Evolutionary conservation across 2,113 vertebrate species (phyloP), one percentile per base, ranked within the genome.

Genomic region (Poeciliopsis turrubarensis): DNA sequence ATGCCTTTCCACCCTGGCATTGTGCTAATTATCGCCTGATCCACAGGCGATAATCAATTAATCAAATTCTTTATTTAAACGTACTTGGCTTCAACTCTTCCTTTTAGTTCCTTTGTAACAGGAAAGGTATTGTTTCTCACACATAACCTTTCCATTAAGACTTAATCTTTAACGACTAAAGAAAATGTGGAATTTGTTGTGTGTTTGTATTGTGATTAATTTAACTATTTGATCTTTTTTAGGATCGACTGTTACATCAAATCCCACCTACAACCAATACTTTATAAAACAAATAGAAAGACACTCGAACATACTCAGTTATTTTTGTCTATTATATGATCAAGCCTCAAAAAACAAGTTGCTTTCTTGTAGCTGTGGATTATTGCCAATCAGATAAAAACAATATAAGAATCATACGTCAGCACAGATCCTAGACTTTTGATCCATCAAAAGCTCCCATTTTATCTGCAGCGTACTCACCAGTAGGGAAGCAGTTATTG

Each of bases 401-500:
- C 63, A 51, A n/a, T 31, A 39, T 51, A n/a, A 41, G n/a, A n/a
- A 29, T 69, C 41, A 29, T 34, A 61, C 30, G 6, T 37, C 32
- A 62, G 60, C 60, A 32, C 60, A 25, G 15, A 65, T 65, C 68
- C 47, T 61, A 68, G 69, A 85, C 60, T 72, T 62, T 68, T 66
- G 54, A 70, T 39, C 68, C 67, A 8, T 44, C 73, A 31, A 1
- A 31, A 37, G 32, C 78, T 69, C 66, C 61, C 25, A 7, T 2
- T 51, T 30, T 37, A 15, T 27, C 64, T 22, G 63, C 39, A 19
- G 6, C 31, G 25, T 17, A 93, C 94, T 94, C 86, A 95, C 94
- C 87, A 95, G 83, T 13, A 95, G 84, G 1, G 94, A 94, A 10
- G 78, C 86, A 1, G 93, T 94, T 84, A 95, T 95, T 13, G 94